Evolutionary conservation across 2,113 vertebrate genomes (phyloP).

Genomic region (Struthio camelus): DNA sequence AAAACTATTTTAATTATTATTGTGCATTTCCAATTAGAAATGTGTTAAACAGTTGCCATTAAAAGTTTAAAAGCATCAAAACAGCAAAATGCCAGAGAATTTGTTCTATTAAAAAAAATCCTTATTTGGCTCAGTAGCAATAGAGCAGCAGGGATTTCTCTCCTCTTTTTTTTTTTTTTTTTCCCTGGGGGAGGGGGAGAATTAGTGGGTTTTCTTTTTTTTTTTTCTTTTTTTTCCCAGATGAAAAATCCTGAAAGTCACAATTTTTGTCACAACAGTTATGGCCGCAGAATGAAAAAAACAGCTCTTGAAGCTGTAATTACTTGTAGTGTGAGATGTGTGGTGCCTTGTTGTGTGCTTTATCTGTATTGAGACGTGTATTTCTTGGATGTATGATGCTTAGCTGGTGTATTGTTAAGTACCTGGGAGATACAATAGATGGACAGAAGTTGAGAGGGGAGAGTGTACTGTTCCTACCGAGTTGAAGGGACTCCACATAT

Average conservation of each 20-base stretch:
- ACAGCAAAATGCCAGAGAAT: background rate
- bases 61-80: slow-evolving; percentile 18
- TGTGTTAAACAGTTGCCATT: slow-evolving; percentile 22
- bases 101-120: background rate
- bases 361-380: background rate
- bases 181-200: background rate
- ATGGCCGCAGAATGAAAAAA: background rate
- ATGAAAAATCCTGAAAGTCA: background rate
- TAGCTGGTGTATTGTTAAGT: background rate
- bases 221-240: too few species aligned
- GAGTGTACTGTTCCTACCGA: background rate
- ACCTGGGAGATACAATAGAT: background rate
- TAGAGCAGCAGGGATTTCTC: background rate
- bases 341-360: background rate
- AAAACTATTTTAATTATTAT: slow-evolving; percentile 43
- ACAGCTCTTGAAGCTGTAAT: background rate
- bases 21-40: slow-evolving; percentile 29
- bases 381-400: background rate
- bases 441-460: background rate
- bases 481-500: background rate
- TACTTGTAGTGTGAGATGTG: background rate
- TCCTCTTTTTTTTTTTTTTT: background rate
- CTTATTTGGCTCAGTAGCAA: background rate
- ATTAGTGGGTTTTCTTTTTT: background rate
- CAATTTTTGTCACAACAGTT: background rate